Evolutionary conservation across 2,888 invertebrate genomes (phyloP), one percentile per base, ranked within the genome.

Genomic region (Xestia sexstrigata): DNA sequence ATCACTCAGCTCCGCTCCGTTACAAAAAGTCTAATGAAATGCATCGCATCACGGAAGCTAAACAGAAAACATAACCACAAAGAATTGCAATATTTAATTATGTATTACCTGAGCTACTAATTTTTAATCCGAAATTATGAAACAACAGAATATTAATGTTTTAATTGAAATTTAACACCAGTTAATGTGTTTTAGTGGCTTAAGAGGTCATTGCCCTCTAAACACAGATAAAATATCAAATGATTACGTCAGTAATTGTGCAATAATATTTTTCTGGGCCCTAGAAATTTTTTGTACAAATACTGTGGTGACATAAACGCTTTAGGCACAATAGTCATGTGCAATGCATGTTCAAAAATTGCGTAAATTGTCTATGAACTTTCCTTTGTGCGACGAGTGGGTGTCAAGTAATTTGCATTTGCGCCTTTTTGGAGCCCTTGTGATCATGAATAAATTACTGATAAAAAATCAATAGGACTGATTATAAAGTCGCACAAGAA

Each of bases 181-280:
- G 15, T 30, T 70, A 74, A 74, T 76, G 58, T 82, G 60, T 66
- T 55, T 82, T 75, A 71, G 39, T 82, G 17, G 52, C 62, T 47
- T 39, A 69, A 47, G 62, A 52, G 68, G 78, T 26, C 81, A 78
- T 63, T 74, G 67, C 60, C 69, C 87, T 81, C 78, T 52, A 79
- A 73, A 77, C 78, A 81, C 69, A 87, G 78, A 79, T 79, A 70
- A 73, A 72, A 76, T 67, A 72, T 63, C 60, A 73, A 70, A 66
- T 85, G 79, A 81, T 45, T 65, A 83, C 26, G 74, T 92, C 86
- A 90, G 15, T 66, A 42, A 76, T 83, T 78, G 76, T 83, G 88
- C 72, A 88, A 87, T n/a, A 74, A 15, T 65, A 72, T 72, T 84
- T 66, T 74, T 70, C 62, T 58, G 55, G 55, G 74, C 69, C 77